These are phyloP conservation scores for Eclectus roratus DNA, from an alignment of 2,113 vertebrate species.

Conservation along the genomic window DNA sequence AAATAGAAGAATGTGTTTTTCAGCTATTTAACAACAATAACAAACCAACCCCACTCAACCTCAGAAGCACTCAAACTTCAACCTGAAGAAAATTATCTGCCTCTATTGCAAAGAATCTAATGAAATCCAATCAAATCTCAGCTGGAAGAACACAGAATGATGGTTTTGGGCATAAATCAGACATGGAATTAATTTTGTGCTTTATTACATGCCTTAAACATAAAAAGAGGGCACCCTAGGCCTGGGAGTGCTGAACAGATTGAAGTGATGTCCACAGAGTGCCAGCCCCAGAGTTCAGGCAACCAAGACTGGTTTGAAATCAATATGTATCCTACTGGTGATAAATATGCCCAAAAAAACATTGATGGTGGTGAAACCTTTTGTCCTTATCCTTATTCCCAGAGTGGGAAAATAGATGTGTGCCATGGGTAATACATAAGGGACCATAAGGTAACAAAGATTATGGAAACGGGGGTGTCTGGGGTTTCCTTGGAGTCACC, in stretches of 20 bases:
- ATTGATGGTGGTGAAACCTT: background rate
- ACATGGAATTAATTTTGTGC: constrained; percentile 56
- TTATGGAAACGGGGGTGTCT: background rate
- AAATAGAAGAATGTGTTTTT: background rate
- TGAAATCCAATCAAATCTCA: constrained; percentile 62
- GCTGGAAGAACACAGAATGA: constrained; percentile 42
- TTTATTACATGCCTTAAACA: constrained; percentile 60
- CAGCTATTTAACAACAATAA: background rate
- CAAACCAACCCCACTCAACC: background rate
- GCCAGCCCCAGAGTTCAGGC: background rate
- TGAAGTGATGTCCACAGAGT: constrained; percentile 25
- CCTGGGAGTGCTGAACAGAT: constrained; percentile 36
- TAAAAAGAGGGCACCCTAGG: constrained; percentile 27
- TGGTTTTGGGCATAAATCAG: constrained; percentile 66
- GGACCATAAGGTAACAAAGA: background rate
- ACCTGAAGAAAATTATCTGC: constrained; percentile 17
- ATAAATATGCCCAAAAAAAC: background rate
- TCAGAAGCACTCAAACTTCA: constrained; percentile 2
- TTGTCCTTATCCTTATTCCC: background rate
- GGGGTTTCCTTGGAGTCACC: background rate
- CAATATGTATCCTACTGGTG: background rate
- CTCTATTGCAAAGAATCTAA: constrained; percentile 45
- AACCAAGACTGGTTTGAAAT: background rate
- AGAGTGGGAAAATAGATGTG: background rate
- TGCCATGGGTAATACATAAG: background rate